Conservation (phyloP, 2,888 invertebrate genomes). For the Sesia apiformis region DNA sequence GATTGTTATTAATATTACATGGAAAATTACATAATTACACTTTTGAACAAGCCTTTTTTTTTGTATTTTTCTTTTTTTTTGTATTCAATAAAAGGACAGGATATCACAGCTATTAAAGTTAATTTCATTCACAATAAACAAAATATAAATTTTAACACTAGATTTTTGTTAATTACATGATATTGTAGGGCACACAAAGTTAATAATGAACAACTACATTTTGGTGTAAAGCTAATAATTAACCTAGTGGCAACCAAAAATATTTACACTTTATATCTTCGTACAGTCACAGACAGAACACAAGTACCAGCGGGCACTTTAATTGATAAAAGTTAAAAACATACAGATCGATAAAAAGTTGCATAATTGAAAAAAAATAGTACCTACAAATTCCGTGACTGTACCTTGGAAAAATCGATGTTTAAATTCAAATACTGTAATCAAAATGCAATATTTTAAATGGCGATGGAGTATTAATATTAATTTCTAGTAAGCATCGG, state of each 20-base stretch:
- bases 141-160: not conserved
- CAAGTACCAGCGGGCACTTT: no score
- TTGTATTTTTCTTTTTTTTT: constrained; percentile 20
- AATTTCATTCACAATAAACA: constrained; percentile 43
- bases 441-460: not conserved
- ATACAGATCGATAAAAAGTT: no score
- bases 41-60: constrained; percentile 16
- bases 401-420: not conserved
- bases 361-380: no score
- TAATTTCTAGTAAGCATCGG: constrained; percentile 79
- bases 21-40: constrained; percentile 16
- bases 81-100: constrained; percentile 30
- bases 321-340: no score
- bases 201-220: constrained; percentile 44
- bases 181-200: constrained; percentile 32
- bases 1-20: constrained; percentile 6
- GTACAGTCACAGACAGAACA: no score
- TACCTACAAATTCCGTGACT: not conserved
- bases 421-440: not conserved
- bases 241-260: constrained; percentile 53
- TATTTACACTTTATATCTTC: not conserved
- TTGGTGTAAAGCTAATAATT: constrained; percentile 69
- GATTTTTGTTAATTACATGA: constrained; percentile 7
- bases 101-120: constrained; percentile 69
- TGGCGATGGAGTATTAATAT: constrained; percentile 13